Conservation (phyloP, 2,797 vertebrate species). For the Heliangelus exortis region DNA sequence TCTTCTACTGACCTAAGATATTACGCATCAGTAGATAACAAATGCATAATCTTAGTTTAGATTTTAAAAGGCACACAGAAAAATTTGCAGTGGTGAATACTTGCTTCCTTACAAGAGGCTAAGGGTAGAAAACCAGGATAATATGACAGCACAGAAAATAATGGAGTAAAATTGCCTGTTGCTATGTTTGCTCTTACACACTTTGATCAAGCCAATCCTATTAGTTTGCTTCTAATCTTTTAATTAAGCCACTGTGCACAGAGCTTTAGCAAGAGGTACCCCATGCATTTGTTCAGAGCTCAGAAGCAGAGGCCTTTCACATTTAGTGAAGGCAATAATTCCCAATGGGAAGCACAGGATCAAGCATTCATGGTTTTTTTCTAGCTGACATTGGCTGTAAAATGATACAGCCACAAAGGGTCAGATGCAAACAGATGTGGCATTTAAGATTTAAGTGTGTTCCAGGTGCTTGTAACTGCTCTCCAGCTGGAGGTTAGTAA, state of each 20-base stretch:
- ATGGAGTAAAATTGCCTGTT: not conserved
- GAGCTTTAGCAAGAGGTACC: not conserved
- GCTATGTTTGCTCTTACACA: not conserved
- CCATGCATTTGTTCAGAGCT: not conserved
- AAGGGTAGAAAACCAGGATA: not conserved
- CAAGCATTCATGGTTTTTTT: not conserved
- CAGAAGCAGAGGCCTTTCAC: not conserved
- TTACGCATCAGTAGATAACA: not conserved
- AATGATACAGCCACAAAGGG: not conserved
- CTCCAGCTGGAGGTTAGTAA: not conserved
- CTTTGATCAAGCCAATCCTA: slow-evolving; percentile 17
- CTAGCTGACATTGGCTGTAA: not conserved
- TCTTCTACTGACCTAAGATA: not conserved
- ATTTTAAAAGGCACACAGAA: not conserved
- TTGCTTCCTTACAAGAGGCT: not conserved
- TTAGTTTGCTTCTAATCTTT: not conserved
- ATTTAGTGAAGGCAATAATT: not conserved
- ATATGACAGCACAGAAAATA: not conserved
- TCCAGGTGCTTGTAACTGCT: not conserved
- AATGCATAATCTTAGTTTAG: not conserved
- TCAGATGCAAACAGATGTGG: not conserved
- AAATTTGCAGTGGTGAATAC: not conserved
- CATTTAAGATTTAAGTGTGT: accelerated
- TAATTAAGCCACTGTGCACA: not conserved
- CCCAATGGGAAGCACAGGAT: not conserved